Evolutionary conservation across 2,797 vertebrate genomes (phyloP), one percentile per base, ranked within the genome.

Genomic region (Neosilurus mollespiculum): DNA sequence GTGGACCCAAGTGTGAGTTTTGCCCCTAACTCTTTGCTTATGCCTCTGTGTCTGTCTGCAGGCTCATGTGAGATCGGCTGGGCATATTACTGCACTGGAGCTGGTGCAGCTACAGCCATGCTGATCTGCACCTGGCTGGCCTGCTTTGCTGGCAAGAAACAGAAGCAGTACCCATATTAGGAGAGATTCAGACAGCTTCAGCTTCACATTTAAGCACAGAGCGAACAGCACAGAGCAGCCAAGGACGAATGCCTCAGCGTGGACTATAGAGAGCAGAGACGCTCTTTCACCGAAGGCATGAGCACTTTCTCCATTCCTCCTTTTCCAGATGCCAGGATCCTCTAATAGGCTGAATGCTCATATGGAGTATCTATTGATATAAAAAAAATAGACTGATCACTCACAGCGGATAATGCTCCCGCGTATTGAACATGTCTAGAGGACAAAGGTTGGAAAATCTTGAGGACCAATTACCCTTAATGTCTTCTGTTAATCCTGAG

Each of bases 111-210:
- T 0, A 91, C 93, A 0, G 96, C 97, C 88, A 95, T 98, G 95
- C 92, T 99, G 88, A 92, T 99, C 87, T 99, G 98, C 90, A 97
- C 97, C 10, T 98, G 97, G 96, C 90, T 99, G 78, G 97, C 98
- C 73, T 99, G 98, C 91, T 99, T 98, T 82, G 97, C 98, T 0
- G 98, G 98, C 86, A 98, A 98, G 93, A 98, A 96, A 89, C 97
- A 97, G 93, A 99, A 99, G 92, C 97, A 98, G 26, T 99, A 99
- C 88, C 98, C 97, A 0, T 99, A 99, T 92, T 99, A 93, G 94
- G 82, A 73, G 77, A 81, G 66, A 15, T 53, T 30, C 77, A 14
- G 77, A 65, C 87, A 90, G 83, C 73, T 59, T 58, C n/a, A 79
- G 22, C 43, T 76, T 73, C 78, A 56, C 82, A 43, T 84, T 85